Evolutionary conservation across 2,888 invertebrate genomes (phyloP).

Genomic region (Nasonovia ribisnigri): DNA sequence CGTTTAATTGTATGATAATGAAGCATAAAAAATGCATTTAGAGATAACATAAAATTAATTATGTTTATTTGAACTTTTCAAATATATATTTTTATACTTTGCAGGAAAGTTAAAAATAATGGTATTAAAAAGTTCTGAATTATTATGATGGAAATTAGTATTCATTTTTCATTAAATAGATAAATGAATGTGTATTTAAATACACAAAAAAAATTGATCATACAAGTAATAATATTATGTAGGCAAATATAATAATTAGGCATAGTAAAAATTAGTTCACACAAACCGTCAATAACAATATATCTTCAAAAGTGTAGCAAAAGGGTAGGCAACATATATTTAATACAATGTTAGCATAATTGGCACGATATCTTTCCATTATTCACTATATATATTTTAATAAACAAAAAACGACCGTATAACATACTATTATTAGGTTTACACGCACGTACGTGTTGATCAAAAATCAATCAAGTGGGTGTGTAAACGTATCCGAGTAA

Average conservation of each 20-base stretch:
- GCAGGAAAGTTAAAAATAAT: neutral
- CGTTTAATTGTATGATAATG: neutral
- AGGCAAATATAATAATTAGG: neutral
- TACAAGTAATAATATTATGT: neutral
- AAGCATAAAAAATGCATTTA: neutral
- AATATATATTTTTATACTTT: neutral
- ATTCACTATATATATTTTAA: neutral
- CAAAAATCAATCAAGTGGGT: slow-evolving; percentile 24
- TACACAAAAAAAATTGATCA: neutral
- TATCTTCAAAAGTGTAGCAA: neutral
- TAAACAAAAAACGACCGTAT: neutral
- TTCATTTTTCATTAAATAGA: neutral
- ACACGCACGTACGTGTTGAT: neutral
- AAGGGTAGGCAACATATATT: neutral
- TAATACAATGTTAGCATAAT: neutral
- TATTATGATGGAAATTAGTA: neutral
- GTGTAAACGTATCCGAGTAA: neutral
- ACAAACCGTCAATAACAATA: neutral
- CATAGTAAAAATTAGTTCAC: neutral
- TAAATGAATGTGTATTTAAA: too few relatives aligned
- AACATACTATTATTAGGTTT: neutral
- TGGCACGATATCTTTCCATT: neutral
- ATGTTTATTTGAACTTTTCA: neutral
- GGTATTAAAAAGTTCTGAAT: neutral
- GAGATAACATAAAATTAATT: neutral